These are phyloP conservation scores for Daktulosphaira vitifoliae DNA, from an alignment of 1,140 invertebrate species.

Conservation along the genomic window DNA sequence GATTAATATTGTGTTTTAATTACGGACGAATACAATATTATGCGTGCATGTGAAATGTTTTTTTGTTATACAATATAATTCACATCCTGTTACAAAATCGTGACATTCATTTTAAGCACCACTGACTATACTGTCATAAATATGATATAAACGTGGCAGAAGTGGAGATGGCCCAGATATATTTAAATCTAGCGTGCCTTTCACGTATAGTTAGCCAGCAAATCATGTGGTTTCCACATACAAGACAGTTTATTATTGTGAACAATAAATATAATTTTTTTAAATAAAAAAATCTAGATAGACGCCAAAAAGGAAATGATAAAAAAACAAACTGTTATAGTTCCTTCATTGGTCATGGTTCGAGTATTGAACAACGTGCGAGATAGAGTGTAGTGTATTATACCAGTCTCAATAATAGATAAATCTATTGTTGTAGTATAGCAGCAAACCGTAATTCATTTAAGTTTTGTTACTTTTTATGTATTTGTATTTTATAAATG, in stretches of 20 bases:
- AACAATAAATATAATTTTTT: background rate
- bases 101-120: background rate
- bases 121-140: conserved; percentile 24
- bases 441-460: too few species aligned
- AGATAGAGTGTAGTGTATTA: too few species aligned
- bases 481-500: too few species aligned
- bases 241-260: background rate
- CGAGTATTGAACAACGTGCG: background rate
- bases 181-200: conserved; percentile 28
- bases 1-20: too few species aligned
- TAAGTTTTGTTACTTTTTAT: too few species aligned
- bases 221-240: background rate
- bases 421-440: too few species aligned
- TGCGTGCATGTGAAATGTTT: too few species aligned
- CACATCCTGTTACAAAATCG: conserved; percentile 2
- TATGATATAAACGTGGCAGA: background rate
- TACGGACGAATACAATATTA: too few species aligned
- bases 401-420: too few species aligned
- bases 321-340: background rate
- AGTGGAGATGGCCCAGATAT: conserved; percentile 22
- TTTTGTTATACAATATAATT: too few species aligned
- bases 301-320: conserved; percentile 16
- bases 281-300: background rate
- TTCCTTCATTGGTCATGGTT: conserved; percentile 11
- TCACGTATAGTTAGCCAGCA: background rate